Evolutionary conservation across 1,140 invertebrate species (phyloP), one percentile per base, ranked within the genome.

Genomic region (Sitodiplosis mosellana): DNA sequence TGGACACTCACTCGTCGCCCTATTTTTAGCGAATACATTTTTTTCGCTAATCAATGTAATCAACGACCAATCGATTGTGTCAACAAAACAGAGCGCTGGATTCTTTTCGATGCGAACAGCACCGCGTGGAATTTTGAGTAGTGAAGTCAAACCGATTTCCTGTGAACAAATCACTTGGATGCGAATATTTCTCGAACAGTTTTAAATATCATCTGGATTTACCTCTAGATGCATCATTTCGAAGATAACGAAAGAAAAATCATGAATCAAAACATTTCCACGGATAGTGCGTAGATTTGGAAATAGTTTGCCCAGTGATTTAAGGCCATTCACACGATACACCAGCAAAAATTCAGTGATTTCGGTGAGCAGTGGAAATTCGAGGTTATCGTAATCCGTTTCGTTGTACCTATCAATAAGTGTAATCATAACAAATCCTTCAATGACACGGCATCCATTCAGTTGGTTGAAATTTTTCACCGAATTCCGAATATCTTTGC

Each of bases 211-310:
- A n/a, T n/a, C n/a, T n/a, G n/a, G n/a, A n/a, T n/a, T 56, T 52
- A 69, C 68, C 60, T 64, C 63, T 27, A 86, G 66, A 57, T 78
- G 65, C 47, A 72, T 73, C 72, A 81, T 79, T 59, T 83, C 84
- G 64, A 80, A 89, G 12, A 87, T 73, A 45, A 94, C 75, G n/a
- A 97, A 66, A 11, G 90, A 86, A 64, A 87, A 93, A 62, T 90
- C 82, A 57, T 79, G 76, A 55, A 93, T 81, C 10, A 94, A 68
- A 41, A 74, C 72, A 53, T 83, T 75, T 22, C 94, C 94, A 22
- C 91, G 74, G 50, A 98, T 95, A 19, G 97, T 80, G n/a, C 81
- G 67, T 55, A 99, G 69, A 68, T 97, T 97, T 7, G 94, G 94
- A 65, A 99, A 97, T 17, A 98, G 68, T 52, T 78, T 69, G 7